Evolutionary conservation across 1,140 invertebrate species (phyloP).

Genomic region (Drosophila bipectinata): DNA sequence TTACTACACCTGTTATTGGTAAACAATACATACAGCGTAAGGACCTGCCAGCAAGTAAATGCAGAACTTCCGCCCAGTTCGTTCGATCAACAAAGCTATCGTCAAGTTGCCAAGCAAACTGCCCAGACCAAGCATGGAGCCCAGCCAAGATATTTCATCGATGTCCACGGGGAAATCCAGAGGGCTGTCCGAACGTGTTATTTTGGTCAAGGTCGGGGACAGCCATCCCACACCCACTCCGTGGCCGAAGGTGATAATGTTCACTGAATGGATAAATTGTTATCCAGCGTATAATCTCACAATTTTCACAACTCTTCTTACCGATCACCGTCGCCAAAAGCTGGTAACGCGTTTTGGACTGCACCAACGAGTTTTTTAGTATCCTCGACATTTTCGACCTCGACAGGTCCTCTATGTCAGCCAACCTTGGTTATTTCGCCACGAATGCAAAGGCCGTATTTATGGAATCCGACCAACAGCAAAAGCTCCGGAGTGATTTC

Average conservation of each 20-base stretch:
- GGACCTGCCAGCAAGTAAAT: slow-evolving; percentile 81
- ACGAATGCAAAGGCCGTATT: slow-evolving; percentile 20
- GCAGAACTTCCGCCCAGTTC: slow-evolving; percentile 84
- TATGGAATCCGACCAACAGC: not conserved
- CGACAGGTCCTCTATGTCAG: not conserved
- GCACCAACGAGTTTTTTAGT: slow-evolving; percentile 36
- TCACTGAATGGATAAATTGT: slow-evolving; percentile 54
- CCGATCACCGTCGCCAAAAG: slow-evolving; percentile 68
- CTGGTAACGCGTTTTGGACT: slow-evolving; percentile 54
- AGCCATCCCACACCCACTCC: slow-evolving; percentile 84
- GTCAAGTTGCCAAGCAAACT: slow-evolving; percentile 70
- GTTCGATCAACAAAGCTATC: slow-evolving; percentile 78
- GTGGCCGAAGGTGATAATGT: slow-evolving; percentile 84
- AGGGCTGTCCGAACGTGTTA: slow-evolving; percentile 54
- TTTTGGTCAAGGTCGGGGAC: slow-evolving; percentile 76
- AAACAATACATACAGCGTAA: slow-evolving; percentile 64
- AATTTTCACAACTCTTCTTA: slow-evolving; percentile 12
- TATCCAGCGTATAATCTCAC: not conserved
- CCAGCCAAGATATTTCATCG: slow-evolving; percentile 80
- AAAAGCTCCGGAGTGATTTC: not conserved
- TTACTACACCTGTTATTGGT: not conserved
- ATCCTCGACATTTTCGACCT: slow-evolving; percentile 29
- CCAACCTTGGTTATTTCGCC: not conserved
- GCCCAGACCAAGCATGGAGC: slow-evolving; percentile 76
- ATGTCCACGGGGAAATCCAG: slow-evolving; percentile 64